Evolutionary conservation across 1,140 invertebrate genomes (phyloP), one percentile per base, ranked within the genome.

Genomic region (Drosophila prosaltans): DNA sequence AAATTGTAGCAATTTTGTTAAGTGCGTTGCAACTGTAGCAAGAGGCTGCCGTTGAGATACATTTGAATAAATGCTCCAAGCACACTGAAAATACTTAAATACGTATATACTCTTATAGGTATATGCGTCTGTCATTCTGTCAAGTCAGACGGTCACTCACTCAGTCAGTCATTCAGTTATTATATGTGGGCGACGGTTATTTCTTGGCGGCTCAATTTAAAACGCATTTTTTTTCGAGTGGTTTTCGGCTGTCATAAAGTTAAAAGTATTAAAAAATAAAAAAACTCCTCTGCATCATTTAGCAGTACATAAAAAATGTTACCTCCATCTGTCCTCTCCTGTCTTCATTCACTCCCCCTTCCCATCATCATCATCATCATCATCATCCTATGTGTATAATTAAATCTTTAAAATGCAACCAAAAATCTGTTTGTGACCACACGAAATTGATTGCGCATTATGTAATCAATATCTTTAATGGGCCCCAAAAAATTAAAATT

Each of bases 241-340:
- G 64, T 65, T 59, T 59, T 59, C 32, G 57, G 57, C 57, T 77
- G 70, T 68, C 63, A 70, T 69, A 65, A 61, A 48, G 21, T 59
- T 59, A 9, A 59, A 39, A 59, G 8, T 51, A 21, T 26, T 26
- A 10, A 40, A 59, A 57, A 77, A 65, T 74, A 65, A 45, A 9
- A 9, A 26, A 72, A 80, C 78, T 80, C 80, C 80, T 83, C 80
- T 83, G 80, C 80, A 83, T 68, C 63, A 80, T 80, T 82, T 80
- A 82, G 64, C 78, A 80, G 80, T 69, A 80, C 70, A 82, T 82
- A 77, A 82, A 77, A 70, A 73, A 59, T 40, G 16, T 40, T 39
- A 21, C 57, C 57, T 59, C 32, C 11, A 16, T 21, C 30, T 6
- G 1, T 10, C 26, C 11, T 2, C 26, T 16, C 45, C 4, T 30